Percentiles rank a stretch among this genome's conserved stretches.
These are phyloP conservation scores for Adineta ricciae DNA, from an alignment of 2,888 invertebrate species.

Conservation along the genomic window DNA sequence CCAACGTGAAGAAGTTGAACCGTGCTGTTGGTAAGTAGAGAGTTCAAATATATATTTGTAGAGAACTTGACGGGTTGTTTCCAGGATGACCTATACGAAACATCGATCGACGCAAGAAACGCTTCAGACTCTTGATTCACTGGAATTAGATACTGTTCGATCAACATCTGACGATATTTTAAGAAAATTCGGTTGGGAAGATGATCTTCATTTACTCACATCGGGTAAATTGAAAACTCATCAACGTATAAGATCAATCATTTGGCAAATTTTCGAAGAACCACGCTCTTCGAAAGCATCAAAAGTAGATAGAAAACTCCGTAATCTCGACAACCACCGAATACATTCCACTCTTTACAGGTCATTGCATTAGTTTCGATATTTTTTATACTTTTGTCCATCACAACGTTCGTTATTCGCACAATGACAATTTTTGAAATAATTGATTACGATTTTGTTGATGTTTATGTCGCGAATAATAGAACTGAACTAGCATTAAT, in stretches of 20 bases:
- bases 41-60: not conserved
- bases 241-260: conserved; percentile 18
- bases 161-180: conserved; percentile 24
- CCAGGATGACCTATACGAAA: conserved; percentile 31
- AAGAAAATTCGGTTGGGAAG: conserved; percentile 30
- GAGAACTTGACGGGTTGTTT: not conserved
- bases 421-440: conserved; percentile 19
- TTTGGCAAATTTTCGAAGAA: conserved; percentile 34
- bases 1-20: conserved; percentile 70
- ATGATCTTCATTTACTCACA: not conserved
- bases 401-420: conserved; percentile 22
- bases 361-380: conserved; percentile 25
- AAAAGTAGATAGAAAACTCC: conserved; percentile 17
- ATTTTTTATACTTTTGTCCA: conserved; percentile 31
- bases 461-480: not conserved
- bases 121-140: conserved; percentile 25
- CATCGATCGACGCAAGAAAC: conserved; percentile 33
- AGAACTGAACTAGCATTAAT: not conserved
- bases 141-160: conserved; percentile 26
- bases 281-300: conserved; percentile 28
- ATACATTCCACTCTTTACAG: not conserved
- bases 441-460: conserved; percentile 24
- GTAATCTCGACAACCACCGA: no score
- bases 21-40: conserved; percentile 32
- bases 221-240: not conserved